Base-by-base conservation (phyloP, 1,140 invertebrate species). In the Chironomus striatipennis region DNA sequence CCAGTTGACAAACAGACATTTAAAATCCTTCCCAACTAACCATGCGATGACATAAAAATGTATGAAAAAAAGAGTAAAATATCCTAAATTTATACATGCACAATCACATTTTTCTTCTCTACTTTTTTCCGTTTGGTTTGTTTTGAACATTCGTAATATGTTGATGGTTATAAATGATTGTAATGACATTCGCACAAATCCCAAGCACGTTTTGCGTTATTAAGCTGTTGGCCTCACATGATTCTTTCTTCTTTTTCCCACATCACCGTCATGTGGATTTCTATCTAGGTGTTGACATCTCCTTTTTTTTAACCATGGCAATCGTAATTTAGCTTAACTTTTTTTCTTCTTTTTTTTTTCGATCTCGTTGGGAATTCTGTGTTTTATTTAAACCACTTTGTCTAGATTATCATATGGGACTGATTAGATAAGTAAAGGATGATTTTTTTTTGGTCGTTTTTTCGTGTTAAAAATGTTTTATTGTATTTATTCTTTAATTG, bases 171-270 rank as follows among this genome's bases (percentile, higher is more conserved):
- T 57, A 57, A 57, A 57, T 57, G 47, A 57, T 57, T 10, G 4
- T 57, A 57, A 57, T 57, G 47, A 57, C 47, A 57, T 15, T 57
- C 47, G 47, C 47, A 15, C 47, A 57, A 57, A 57, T 57, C 47
- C 47, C 47, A 57, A n/a, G 47, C 47, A 57, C 47, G 47, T 57
- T 57, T 57, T 57, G 47, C 47, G 47, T 57, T 57, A 57, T 57
- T 57, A 57, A 57, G 47, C 47, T 57, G 12, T 57, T n/a, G 12
- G 12, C 47, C n/a, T 15, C 47, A 15, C 12, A 12, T 57, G 47
- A n/a, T n/a, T n/a, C 47, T n/a, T 57, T 57, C 47, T 47, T 15
- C 43, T 47, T 47, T 7, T 57, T 57, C n/a, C n/a, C 15, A 57
- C n/a, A 57, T 57, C n/a, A 15, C 47, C 12, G 43, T n/a, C 47